These are phyloP conservation scores for Argentina silus DNA, from an alignment of 2,797 vertebrate genomes.

Conservation along the genomic window DNA sequence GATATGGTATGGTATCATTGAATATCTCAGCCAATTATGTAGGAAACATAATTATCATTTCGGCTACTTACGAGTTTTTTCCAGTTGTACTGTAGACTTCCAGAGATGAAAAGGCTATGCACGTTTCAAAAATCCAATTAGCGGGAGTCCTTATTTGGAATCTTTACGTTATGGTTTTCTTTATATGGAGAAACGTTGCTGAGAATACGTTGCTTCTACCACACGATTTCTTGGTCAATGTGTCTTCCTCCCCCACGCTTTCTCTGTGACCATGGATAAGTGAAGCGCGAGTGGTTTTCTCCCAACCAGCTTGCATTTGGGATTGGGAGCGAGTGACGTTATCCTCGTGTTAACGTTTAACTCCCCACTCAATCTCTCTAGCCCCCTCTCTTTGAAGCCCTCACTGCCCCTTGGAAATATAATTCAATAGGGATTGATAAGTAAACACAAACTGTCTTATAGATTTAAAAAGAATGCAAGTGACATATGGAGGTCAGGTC, in stretches of 20 bases:
- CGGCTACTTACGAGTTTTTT: neutral
- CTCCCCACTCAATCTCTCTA: neutral
- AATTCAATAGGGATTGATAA: no score
- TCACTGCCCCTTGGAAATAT: neutral
- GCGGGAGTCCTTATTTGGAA: neutral
- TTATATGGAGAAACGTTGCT: neutral
- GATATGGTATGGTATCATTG: no score
- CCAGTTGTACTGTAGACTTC: neutral
- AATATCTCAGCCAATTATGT: neutral
- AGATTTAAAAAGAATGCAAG: neutral
- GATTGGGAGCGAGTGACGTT: conserved; percentile 53
- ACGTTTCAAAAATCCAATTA: conserved; percentile 6
- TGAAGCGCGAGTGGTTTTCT: conserved; percentile 57
- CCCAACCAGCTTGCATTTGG: conserved; percentile 6
- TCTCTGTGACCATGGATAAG: conserved; percentile 57
- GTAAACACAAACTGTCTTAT: neutral
- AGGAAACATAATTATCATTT: neutral
- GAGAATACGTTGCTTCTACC: neutral
- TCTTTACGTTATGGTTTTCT: neutral
- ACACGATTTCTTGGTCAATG: conserved; percentile 11
- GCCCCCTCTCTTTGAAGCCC: neutral
- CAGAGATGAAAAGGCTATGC: neutral
- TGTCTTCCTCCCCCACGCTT: conserved; percentile 63
- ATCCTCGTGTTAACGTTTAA: conserved; percentile 5
- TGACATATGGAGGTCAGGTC: neutral